Percentiles rank a stretch among this genome's conserved stretches.
phyloP scores from a whole-genome alignment of 2,797 vertebrate genomes.

The Gastrophryne carolinensis region DNA sequence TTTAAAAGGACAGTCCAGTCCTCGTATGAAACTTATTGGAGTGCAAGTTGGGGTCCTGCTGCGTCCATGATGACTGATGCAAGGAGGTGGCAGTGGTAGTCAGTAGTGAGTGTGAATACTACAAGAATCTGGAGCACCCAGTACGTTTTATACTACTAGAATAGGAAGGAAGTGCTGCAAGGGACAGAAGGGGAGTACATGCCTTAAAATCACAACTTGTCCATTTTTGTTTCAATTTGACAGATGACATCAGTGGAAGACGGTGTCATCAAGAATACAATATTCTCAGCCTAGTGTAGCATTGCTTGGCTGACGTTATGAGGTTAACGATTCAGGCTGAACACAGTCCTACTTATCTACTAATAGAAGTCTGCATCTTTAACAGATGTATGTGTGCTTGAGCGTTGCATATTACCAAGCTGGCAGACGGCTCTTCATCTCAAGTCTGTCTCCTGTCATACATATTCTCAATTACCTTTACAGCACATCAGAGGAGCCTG shows the following conservation, averaged over 20 bases:
- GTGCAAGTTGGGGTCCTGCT: too few relatives aligned
- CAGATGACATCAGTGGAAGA: not conserved
- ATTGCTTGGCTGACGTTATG: not conserved
- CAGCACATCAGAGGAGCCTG: conserved; percentile 59
- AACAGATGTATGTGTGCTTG: conserved; percentile 47
- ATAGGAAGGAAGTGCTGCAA: too few relatives aligned
- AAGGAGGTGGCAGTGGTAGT: too few relatives aligned
- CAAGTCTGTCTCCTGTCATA: conserved; percentile 61
- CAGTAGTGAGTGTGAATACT: too few relatives aligned
- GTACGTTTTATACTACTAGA: too few relatives aligned
- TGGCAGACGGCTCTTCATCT: conserved; percentile 54
- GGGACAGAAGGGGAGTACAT: too few relatives aligned
- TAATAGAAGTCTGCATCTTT: conserved; percentile 44
- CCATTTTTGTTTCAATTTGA: too few relatives aligned
- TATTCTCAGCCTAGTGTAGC: conserved; percentile 2
- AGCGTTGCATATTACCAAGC: conserved; percentile 54
- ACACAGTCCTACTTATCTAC: conserved; percentile 16
- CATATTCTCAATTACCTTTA: conserved; percentile 63
- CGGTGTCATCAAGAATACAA: not conserved
- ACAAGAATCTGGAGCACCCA: too few relatives aligned
- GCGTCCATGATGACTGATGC: too few relatives aligned
- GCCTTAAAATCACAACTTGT: too few relatives aligned
- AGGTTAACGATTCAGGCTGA: conserved; percentile 14
- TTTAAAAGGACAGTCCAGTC: too few relatives aligned
- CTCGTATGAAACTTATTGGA: too few relatives aligned